phyloP scores from a whole-genome alignment of 2,113 vertebrate genomes.

The Prietella phreatophila region DNA sequence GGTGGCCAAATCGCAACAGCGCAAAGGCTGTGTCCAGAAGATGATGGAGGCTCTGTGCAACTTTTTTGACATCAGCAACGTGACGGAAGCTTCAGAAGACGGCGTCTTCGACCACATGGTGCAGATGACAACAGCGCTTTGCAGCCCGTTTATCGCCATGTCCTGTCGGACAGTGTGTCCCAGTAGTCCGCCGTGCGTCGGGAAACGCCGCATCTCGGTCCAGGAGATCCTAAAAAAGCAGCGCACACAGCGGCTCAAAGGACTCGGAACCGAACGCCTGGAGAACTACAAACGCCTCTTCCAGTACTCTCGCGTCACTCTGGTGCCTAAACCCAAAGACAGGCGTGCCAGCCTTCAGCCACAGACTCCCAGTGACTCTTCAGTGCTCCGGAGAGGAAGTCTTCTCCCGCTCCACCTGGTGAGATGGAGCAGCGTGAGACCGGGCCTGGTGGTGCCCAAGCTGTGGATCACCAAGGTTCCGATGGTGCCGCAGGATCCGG shows the following conservation, averaged over 20 bases:
- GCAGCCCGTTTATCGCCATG: conserved; percentile 82
- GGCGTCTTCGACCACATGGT: conserved; percentile 93
- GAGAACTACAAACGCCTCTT: conserved; percentile 71
- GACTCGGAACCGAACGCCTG: conserved; percentile 62
- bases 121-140: conserved; percentile 82
- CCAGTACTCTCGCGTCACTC: conserved; percentile 73
- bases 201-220: conserved; percentile 81
- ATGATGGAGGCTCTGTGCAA: conserved; percentile 75
- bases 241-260: conserved; percentile 64
- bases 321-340: conserved; percentile 70
- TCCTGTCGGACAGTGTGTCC: conserved; percentile 87
- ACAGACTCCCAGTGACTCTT: conserved; percentile 40
- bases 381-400: conserved; percentile 75
- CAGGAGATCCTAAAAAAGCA: conserved; percentile 83
- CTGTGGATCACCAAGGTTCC: conserved; percentile 88
- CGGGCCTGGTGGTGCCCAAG: conserved; percentile 82
- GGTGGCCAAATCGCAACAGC: conserved; percentile 75
- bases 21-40: conserved; percentile 83
- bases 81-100: conserved; percentile 77
- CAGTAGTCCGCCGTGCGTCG: conserved; percentile 80
- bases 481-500: conserved; percentile 77
- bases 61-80: conserved; percentile 71
- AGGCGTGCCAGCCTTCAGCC: conserved; percentile 76
- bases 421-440: conserved; percentile 84
- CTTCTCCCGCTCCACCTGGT: conserved; percentile 80